Base-by-base conservation (phyloP, 1,140 invertebrate genomes). In the Zaprionus lachaisei region DNA sequence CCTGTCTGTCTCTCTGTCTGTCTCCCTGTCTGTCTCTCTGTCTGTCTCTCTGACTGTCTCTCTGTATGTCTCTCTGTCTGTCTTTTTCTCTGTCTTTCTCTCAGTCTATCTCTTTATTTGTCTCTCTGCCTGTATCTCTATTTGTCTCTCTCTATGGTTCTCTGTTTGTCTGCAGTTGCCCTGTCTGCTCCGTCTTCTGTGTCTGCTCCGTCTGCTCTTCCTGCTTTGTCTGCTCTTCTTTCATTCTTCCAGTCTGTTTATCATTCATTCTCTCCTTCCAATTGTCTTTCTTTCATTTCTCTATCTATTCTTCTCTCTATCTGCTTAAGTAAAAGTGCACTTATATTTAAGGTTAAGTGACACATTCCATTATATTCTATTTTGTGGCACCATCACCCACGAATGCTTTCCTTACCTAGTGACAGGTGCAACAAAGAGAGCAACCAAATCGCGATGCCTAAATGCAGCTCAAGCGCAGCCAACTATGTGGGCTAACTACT, bases 401-500 rank as follows among this genome's bases (percentile, higher is more conserved):
- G 51, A 51, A 37, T 26, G 34, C 11, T 17, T 47, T 69, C 15
- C 34, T 51, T 17, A 28, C 11, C 12, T 12, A 57, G 37, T 67
- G 12, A 5, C 31, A 31, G 47, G 47, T 51, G 47, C 47, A 51
- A 51, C 47, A 51, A 51, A n/a, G 22, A 41, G 15, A 14, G n/a
- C 20, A 56, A 20, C 12, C 54, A n/a, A 31, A 62, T 49, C 15
- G 28, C 37, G 24, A 51, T 60, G 55, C 28, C 66, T 37, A 74
- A 72, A 76, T 67, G 61, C 51, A 65, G 73, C 75, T 70, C 60
- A 84, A 64, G 64, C 70, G 41, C 71, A 64, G n/a, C 51, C 51
- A 31, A 54, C 31, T 61, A 26, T 54, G 62, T 34, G n/a, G 58
- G 56, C 51, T 61, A 68, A 77, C 62, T 58, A 72, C 51, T 61